phyloP scores from a whole-genome alignment of 2,113 vertebrate genomes.

The Gobio gobio region DNA sequence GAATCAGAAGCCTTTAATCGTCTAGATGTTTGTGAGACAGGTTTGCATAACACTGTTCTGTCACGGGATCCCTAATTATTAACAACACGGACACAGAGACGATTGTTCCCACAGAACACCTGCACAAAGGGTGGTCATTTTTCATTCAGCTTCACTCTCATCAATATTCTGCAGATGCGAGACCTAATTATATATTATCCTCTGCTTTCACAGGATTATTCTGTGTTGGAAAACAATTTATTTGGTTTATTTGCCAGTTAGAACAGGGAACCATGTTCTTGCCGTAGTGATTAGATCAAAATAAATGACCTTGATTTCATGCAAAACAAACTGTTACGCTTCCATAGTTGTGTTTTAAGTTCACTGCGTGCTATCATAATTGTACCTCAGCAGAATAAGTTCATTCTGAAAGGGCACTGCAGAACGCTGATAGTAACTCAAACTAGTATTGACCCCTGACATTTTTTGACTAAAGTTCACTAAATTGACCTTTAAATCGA shows the following conservation, averaged over 20 bases:
- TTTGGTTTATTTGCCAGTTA: not conserved
- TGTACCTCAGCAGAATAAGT: slow-evolving; percentile 2
- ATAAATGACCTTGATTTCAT: slow-evolving; percentile 9
- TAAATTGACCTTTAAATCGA: slow-evolving; percentile 8
- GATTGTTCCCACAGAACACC: slow-evolving; percentile 43
- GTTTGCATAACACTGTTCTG: slow-evolving; percentile 37
- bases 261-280: not conserved
- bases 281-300: not conserved
- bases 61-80: slow-evolving; percentile 34
- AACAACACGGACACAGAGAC: slow-evolving; percentile 35
- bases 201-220: slow-evolving; percentile 24
- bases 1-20: slow-evolving; percentile 32
- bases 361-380: not conserved
- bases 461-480: slow-evolving; percentile 43
- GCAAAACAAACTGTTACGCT: not conserved
- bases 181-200: not conserved
- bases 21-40: slow-evolving; percentile 24
- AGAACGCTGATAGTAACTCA: not conserved
- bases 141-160: not conserved
- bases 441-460: slow-evolving; percentile 5
- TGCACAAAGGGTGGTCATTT: slow-evolving; percentile 19
- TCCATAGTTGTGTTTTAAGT: not conserved
- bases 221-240: not conserved
- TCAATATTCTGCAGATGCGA: slow-evolving; percentile 4
- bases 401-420: not conserved